phyloP scores from a whole-genome alignment of 2,797 vertebrate genomes.

The Hoplostethus atlanticus region DNA sequence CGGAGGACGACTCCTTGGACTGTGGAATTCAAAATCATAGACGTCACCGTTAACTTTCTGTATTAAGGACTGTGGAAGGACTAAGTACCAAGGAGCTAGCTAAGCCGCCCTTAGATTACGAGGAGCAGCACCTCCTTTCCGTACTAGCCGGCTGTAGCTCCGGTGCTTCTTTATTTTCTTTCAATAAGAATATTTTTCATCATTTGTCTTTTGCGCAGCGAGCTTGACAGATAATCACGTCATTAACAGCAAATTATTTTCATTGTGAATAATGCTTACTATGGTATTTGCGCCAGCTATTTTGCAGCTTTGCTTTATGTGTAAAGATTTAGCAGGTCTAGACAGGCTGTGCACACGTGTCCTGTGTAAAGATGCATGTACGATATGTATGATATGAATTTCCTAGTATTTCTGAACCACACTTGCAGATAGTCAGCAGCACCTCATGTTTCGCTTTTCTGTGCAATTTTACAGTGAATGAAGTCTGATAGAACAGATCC shows the following conservation, averaged over 20 bases:
- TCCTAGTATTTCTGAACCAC: no score
- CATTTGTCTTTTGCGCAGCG: neutral
- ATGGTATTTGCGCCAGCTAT: neutral
- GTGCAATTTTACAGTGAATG: neutral
- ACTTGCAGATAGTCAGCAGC: no score
- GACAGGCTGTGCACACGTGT: neutral
- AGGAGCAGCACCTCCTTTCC: neutral
- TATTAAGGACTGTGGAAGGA: neutral
- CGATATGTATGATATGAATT: no score
- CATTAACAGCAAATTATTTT: neutral
- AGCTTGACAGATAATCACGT: neutral
- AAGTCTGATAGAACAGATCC: neutral
- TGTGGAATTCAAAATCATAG: slow-evolving; percentile 46
- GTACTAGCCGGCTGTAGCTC: neutral
- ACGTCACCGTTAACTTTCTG: neutral
- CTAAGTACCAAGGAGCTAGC: neutral
- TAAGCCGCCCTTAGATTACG: neutral
- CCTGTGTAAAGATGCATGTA: neutral
- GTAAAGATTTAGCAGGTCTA: neutral
- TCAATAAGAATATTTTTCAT: neutral
- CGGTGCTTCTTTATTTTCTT: neutral
- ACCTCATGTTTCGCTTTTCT: neutral
- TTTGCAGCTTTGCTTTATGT: neutral
- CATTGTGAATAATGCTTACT: neutral
- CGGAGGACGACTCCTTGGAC: slow-evolving; percentile 90